Evolutionary conservation across 2,888 invertebrate species (phyloP), one percentile per base, ranked within the genome.

Genomic region (Tipula vernalis): DNA sequence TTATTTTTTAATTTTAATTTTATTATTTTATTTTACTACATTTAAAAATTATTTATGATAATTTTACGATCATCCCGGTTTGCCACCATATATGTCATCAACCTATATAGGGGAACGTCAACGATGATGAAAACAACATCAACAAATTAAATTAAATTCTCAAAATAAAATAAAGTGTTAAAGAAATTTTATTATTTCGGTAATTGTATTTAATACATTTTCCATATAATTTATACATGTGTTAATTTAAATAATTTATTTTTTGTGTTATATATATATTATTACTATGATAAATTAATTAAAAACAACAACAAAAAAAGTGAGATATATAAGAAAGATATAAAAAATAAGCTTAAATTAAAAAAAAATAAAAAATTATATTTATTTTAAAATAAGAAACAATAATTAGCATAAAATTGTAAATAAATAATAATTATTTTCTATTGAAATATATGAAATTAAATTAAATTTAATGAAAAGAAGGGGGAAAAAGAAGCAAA

Each of bases 401-500:
- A 71, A 71, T 71, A 71, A 71, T 71, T 71, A 71, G 71, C 71
- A 28, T 71, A 71, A 71, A 71, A 71, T 71, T 71, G 71, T 71
- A 71, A 71, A 71, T 71, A 71, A 71, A 71, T 71, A 71, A 71
- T 71, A 71, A 71, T 71, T 71, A 71, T 71, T 71, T 71, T 71
- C 71, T 71, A 71, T 71, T 71, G 71, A 71, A 71, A 71, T 71
- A 71, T 71, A 71, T 71, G 71, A 71, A 71, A 71, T 71, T 71
- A 71, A 71, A 71, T 71, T 71, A 71, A 71, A 71, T 71, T 71
- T 71, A 71, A 71, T 71, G 18, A 28, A 71, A 71, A 71, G 12
- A 4, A 18, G 28, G 5, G 15, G 51, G 5, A 15, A 57, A 15
- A 15, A 15, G 15, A 57, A 15, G 2, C 1, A 57, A 57, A 2